phyloP scores from a whole-genome alignment of 2,113 vertebrate species.

The Crotophaga sulcirostris region DNA sequence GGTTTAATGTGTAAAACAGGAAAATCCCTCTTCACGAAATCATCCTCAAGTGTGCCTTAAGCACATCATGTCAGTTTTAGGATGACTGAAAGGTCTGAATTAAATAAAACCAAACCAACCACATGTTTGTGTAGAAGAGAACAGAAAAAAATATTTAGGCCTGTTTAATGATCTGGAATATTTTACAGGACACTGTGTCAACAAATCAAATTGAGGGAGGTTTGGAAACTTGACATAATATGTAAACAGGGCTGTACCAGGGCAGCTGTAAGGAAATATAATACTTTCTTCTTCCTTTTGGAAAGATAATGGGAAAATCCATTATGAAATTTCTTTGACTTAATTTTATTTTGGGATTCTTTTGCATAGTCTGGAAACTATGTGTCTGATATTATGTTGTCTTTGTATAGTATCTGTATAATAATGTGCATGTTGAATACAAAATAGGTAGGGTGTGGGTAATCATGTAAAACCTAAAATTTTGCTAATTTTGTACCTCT shows the following conservation, averaged over 20 bases:
- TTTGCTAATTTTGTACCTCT: neutral
- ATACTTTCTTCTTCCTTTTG: neutral
- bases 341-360: neutral
- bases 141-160: slow-evolving; percentile 24
- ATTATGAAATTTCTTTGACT: neutral
- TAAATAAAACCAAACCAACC: neutral
- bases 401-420: neutral
- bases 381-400: neutral
- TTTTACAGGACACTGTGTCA: neutral
- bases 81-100: neutral
- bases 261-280: neutral
- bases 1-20: neutral
- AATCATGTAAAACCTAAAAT: neutral
- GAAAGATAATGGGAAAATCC: neutral
- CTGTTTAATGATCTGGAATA: neutral
- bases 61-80: neutral
- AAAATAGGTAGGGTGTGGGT: neutral
- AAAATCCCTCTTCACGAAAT: neutral
- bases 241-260: neutral
- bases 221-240: slow-evolving; percentile 21
- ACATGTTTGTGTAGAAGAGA: slow-evolving; percentile 10
- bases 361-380: neutral
- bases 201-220: slow-evolving; percentile 11
- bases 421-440: neutral
- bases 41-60: neutral